These are phyloP conservation scores for Spatulosminthurus flaviceps DNA, from an alignment of 2,888 invertebrate genomes.

Conservation along the genomic window DNA sequence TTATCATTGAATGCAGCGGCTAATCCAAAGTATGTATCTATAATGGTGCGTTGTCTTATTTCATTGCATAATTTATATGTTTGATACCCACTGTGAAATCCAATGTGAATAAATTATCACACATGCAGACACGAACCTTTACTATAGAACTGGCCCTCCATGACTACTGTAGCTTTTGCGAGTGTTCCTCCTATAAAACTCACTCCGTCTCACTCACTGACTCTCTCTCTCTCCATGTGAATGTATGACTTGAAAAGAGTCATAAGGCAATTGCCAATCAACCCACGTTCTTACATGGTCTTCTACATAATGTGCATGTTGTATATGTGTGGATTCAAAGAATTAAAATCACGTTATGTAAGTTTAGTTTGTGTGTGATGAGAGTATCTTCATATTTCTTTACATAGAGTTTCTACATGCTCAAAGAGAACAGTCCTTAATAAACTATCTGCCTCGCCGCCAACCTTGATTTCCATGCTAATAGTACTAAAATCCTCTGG, in stretches of 20 bases:
- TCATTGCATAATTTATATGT: slow-evolving; percentile 56
- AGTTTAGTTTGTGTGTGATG: slow-evolving; percentile 12
- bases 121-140: background rate
- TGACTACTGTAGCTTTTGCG: slow-evolving; percentile 34
- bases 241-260: background rate
- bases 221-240: background rate
- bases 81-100: slow-evolving; percentile 59
- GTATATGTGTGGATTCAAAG: background rate
- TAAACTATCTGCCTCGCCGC: background rate
- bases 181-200: background rate
- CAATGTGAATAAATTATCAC: slow-evolving; percentile 59
- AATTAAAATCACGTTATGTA: slow-evolving; percentile 28
- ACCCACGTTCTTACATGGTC: background rate
- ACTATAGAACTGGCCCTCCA: slow-evolving; percentile 16
- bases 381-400: slow-evolving; percentile 1
- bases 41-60: background rate
- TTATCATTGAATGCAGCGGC: background rate
- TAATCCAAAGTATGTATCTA: background rate
- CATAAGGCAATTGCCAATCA: background rate
- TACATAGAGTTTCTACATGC: background rate
- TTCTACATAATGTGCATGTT: too few species aligned
- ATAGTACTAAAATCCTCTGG: background rate
- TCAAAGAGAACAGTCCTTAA: slow-evolving; percentile 9
- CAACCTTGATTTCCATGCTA: slow-evolving; percentile 12
- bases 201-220: too few species aligned